Base-by-base conservation (phyloP, 2,888 invertebrate species). In the Pachycephus smyrnensis region DNA sequence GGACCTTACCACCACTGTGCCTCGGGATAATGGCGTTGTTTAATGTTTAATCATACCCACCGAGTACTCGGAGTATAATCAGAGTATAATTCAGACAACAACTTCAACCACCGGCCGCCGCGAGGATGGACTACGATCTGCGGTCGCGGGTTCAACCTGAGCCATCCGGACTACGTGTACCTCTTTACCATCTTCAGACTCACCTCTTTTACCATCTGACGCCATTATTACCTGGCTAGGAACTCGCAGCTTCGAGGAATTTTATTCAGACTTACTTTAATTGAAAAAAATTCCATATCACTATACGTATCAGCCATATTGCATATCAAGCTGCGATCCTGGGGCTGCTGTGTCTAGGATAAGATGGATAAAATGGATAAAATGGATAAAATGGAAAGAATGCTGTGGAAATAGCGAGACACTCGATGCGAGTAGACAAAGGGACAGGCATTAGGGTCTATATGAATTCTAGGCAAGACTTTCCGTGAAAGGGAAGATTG, bases 31-130 rank as follows among this genome's bases (percentile, higher is more conserved):
- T 90, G 89, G 90, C 90, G 90, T 90, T 90, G 89, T 90, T 90
- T 90, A 90, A 90, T 90, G 90, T 90, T 90, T 90, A 90, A 90
- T 90, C 90, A 90, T 90, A 90, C 85, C 90, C 88, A 82, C 86
- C 87, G 86, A 85, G 84, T 85, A 83, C 88, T 84, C 84, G 83
- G 85, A 85, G 89, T 90, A 90, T 90, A 90, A 90, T 90, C 90
- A 89, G 89, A 90, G 90, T 90, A 90, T 90, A 90, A 90, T 90
- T 90, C 89, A 89, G 89, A 88, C 89, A 89, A 89, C 89, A 89
- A 89, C 90, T 88, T 86, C 86, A 88, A 88, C 87, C 86, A 84
- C 82, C 85, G 84, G 80, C 80, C 82, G 81, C 81, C 80, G 80
- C 78, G 77, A 40, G 32, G 40, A 75, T 33, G 77, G 75, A 75